Conservation (phyloP, 1,140 invertebrate species). For the Prorops nasuta region DNA sequence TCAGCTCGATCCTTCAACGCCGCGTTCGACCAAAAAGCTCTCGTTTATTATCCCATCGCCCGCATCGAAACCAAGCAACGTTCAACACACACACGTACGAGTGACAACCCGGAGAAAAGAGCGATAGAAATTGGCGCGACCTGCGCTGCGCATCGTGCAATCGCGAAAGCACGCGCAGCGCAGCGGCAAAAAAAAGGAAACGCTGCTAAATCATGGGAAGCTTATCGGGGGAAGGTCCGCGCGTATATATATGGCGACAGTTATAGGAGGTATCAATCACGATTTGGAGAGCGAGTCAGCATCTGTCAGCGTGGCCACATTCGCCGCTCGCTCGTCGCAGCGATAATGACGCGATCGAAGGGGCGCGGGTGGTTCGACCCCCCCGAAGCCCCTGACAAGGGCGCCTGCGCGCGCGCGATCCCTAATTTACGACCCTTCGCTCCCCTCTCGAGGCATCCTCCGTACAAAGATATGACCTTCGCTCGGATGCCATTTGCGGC, state of each 20-base stretch:
- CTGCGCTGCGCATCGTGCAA: no score
- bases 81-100: neutral
- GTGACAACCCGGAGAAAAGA: neutral
- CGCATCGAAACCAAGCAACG: neutral
- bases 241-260: constrained; percentile 46
- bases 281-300: constrained; percentile 40
- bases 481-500: neutral
- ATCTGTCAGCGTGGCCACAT: constrained; percentile 33
- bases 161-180: neutral
- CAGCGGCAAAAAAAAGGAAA: constrained; percentile 22
- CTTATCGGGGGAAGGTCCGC: constrained; percentile 42
- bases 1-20: constrained; percentile 37
- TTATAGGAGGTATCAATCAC: constrained; percentile 51
- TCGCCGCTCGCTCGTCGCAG: constrained; percentile 36
- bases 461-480: neutral
- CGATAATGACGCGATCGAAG: constrained; percentile 42
- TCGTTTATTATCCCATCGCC: constrained; percentile 31
- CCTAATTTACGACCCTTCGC: constrained; percentile 33
- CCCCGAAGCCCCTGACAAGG: no score
- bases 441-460: no score
- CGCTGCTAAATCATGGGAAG: constrained; percentile 46
- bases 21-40: constrained; percentile 30
- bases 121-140: no score
- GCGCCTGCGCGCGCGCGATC: constrained; percentile 24
- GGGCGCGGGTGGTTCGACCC: constrained; percentile 38